Evolutionary conservation across 2,797 vertebrate species (phyloP).

Genomic region (Pseudotriccus pelzelni): DNA sequence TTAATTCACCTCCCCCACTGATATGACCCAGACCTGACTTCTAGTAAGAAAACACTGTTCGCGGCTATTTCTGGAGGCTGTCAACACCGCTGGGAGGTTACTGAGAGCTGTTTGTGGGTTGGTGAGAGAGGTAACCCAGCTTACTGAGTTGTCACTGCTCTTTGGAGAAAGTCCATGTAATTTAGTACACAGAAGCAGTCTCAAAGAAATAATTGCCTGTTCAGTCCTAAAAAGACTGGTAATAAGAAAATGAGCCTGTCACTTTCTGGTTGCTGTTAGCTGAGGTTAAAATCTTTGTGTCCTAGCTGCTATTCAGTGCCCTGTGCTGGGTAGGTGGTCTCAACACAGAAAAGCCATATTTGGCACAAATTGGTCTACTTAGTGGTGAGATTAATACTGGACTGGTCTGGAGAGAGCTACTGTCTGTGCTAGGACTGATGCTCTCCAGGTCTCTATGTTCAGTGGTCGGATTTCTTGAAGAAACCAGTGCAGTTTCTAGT

Average conservation of each 20-base stretch:
- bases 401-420: neutral
- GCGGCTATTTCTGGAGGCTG: constrained; percentile 51
- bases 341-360: neutral
- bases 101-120: neutral
- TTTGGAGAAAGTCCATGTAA: neutral
- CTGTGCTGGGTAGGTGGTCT: neutral
- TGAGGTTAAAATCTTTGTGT: constrained; percentile 7
- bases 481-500: neutral
- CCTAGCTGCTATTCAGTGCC: neutral
- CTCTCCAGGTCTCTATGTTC: neutral
- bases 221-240: neutral
- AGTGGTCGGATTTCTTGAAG: neutral
- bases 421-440: neutral
- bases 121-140: neutral
- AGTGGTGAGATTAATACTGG: neutral
- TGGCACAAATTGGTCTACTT: neutral
- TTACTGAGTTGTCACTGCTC: neutral
- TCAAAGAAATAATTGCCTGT: constrained; percentile 15
- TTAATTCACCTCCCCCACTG: neutral
- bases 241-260: constrained; percentile 1
- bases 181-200: neutral
- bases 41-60: constrained; percentile 20
- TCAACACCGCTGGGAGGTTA: constrained; percentile 15
- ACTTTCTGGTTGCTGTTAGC: neutral
- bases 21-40: constrained; percentile 11